Conservation (phyloP, 2,113 vertebrate genomes). For the Rhea pennata region DNA sequence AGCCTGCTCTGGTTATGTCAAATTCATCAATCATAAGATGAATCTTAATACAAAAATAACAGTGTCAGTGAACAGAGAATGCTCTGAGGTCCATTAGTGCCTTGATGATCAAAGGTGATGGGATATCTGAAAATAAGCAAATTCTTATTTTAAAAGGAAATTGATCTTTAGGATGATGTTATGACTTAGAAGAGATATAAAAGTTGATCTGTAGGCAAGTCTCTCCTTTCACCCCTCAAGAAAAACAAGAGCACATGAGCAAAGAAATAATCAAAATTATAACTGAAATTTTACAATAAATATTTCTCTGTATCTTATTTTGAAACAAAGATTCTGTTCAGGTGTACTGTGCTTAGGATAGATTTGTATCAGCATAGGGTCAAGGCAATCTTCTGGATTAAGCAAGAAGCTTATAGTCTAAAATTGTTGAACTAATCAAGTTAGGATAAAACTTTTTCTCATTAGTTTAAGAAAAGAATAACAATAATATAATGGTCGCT, state of each 20-base stretch:
- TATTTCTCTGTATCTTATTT: background rate
- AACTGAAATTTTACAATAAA: background rate
- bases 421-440: background rate
- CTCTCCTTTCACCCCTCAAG: background rate
- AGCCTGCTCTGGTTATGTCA: constrained; percentile 3
- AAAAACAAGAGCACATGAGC: background rate
- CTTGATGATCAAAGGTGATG: constrained; percentile 30
- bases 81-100: background rate
- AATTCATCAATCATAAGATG: background rate
- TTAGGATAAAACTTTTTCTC: background rate
- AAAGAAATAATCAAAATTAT: background rate
- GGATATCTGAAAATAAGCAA: constrained; percentile 25
- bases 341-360: background rate
- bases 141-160: background rate
- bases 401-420: background rate
- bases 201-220: background rate
- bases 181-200: background rate
- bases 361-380: background rate
- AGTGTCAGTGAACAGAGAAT: background rate
- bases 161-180: background rate
- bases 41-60: constrained; percentile 21
- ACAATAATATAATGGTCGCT: background rate
- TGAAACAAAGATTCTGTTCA: constrained; percentile 6
- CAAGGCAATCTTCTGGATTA: background rate
- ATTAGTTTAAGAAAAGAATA: background rate